Evolutionary conservation across 2,113 vertebrate genomes (phyloP).

Genomic region (Vulpes ferrilata): DNA sequence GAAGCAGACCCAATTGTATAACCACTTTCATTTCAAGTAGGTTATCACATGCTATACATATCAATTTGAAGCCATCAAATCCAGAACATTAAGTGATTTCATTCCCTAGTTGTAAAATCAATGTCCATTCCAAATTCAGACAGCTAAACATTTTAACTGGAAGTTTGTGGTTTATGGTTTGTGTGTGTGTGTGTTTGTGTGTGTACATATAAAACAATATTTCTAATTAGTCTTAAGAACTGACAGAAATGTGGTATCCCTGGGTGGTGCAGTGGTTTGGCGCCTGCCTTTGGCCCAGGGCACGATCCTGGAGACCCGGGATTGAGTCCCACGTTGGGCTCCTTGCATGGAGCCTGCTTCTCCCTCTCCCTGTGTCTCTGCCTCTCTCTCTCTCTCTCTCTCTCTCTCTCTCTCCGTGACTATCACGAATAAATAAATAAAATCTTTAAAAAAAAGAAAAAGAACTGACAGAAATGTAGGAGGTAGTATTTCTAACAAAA

Average conservation of each 20-base stretch:
- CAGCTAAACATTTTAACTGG: background rate
- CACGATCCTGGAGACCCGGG: no score
- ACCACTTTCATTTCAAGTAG: slow-evolving; percentile 17
- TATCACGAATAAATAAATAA: no score
- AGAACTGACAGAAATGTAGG: background rate
- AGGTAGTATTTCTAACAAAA: background rate
- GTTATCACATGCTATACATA: background rate
- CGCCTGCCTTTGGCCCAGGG: no score
- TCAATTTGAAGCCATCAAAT: slow-evolving; percentile 21
- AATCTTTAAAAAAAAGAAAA: background rate
- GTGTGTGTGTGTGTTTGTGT: background rate
- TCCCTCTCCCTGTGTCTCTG: no score
- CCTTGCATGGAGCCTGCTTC: no score
- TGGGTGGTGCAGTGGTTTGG: no score
- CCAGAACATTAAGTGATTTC: slow-evolving; percentile 15
- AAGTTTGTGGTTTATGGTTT: background rate
- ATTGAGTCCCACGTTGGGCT: no score
- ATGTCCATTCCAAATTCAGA: slow-evolving; percentile 10
- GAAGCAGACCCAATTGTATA: background rate
- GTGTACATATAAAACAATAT: background rate
- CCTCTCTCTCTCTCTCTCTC: no score
- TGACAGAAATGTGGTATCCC: background rate
- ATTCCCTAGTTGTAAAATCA: slow-evolving; percentile 41
- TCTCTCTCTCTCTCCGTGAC: no score
- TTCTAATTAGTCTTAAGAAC: background rate